phyloP scores from a whole-genome alignment of 92 coral and sea anemone species.

The Pocillopora grandis region DNA sequence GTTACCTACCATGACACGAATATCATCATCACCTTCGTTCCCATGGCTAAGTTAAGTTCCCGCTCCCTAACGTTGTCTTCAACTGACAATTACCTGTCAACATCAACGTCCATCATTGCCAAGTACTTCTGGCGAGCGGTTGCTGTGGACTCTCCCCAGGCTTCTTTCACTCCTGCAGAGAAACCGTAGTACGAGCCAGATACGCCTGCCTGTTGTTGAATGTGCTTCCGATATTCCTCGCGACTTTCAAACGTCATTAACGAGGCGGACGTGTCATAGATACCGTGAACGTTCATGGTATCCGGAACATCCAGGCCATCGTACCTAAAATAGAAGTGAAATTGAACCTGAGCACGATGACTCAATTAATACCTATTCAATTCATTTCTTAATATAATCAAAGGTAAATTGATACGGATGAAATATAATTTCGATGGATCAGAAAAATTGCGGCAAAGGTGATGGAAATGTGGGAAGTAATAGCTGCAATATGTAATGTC shows the following conservation, averaged over 20 bases:
- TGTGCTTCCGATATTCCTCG: conserved; percentile 13
- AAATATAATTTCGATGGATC: no score
- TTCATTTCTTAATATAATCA: no score
- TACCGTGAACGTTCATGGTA: conserved; percentile 51
- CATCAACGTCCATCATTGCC: conserved; percentile 34
- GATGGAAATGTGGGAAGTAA: no score
- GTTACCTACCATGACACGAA: no score
- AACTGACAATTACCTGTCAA: conserved; percentile 11
- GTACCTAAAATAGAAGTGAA: conserved; percentile 7
- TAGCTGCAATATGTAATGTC: no score
- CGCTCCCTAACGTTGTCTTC: no score
- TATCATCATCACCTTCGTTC: no score
- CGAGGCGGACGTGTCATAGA: conserved; percentile 30
- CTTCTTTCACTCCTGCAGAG: conserved; percentile 27
- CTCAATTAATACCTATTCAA: no score
- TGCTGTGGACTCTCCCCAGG: conserved; percentile 36
- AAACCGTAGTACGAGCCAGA: conserved; percentile 40
- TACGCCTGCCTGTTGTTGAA: conserved; percentile 40
- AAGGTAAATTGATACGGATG: no score
- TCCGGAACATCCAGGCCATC: conserved; percentile 40
- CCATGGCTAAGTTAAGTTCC: no score
- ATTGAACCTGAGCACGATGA: no score
- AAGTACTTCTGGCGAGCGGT: conserved; percentile 19
- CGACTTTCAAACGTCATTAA: conserved; percentile 24
- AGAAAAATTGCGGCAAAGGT: no score